Evolutionary conservation across 2,888 invertebrate genomes (phyloP), one percentile per base, ranked within the genome.

Genomic region (Micoletzkya japonica): DNA sequence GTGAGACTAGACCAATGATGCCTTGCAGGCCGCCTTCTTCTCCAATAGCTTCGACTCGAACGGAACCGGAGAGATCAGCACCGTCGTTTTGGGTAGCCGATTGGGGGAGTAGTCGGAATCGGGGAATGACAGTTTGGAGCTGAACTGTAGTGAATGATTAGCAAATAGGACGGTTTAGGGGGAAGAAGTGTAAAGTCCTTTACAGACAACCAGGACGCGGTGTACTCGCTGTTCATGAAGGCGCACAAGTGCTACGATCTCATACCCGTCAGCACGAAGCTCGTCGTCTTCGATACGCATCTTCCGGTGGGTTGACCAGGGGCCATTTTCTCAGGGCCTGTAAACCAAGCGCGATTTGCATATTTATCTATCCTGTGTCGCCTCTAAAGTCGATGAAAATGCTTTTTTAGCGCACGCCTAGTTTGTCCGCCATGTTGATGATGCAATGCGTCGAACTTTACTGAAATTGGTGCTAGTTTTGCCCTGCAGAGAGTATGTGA

Each of bases 241-340:
- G 96, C 95, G 88, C 97, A 99, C 90, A 95, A 95, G 88, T 97
- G 97, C 88, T 98, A 98, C 89, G 98, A 99, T 90, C 90, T 99
- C 88, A 96, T 99, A 87, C 98, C 98, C 74, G 96, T 95, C 73
- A 96, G 96, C 85, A 95, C 96, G 81, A 99, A 99, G 89, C 90
- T 99, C 87, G 97, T 99, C 79, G 95, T 99, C 74, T 98, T 99
- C 88, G 98, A 99, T 89, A 98, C 97, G 58, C 93, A 95, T 87
- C 90, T 98, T 74, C 91, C 95, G 80, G 97, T 85, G n/a, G n/a
- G n/a, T n/a, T n/a, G n/a, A n/a, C n/a, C n/a, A n/a, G n/a, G n/a
- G n/a, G n/a, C n/a, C n/a, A n/a, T n/a, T n/a, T n/a, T n/a, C n/a
- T n/a, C n/a, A n/a, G n/a, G n/a, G n/a, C n/a, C n/a, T n/a, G n/a